Conservation (phyloP, 2,113 vertebrate species). For the Aphelocoma coerulescens region DNA sequence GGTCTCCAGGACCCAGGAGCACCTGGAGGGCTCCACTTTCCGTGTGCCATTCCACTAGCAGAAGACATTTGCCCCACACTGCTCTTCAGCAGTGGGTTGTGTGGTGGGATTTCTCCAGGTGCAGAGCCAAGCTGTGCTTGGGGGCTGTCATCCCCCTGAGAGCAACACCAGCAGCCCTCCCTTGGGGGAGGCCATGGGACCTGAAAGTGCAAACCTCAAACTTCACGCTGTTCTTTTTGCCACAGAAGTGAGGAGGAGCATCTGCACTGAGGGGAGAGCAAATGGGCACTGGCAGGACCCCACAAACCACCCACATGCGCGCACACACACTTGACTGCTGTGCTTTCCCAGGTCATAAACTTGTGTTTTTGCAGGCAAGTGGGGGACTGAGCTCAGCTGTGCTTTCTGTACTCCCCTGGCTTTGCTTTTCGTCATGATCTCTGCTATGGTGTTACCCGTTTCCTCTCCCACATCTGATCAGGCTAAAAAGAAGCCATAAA, state of each 20-base stretch:
- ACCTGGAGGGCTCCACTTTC: neutral
- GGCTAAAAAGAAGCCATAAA: conserved; percentile 21
- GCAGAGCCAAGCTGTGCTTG: neutral
- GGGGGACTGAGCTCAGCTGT: neutral
- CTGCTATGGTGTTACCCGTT: neutral
- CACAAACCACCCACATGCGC: neutral
- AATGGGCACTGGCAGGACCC: neutral
- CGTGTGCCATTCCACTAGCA: accelerated
- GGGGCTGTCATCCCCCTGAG: neutral
- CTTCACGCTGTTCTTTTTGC: neutral
- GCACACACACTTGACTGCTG: neutral
- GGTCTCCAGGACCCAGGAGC: neutral
- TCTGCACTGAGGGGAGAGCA: neutral
- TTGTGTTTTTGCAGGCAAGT: neutral
- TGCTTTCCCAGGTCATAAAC: neutral
- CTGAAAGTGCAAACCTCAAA: neutral
- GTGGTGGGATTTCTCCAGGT: accelerated
- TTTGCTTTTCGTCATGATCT: conserved; percentile 2
- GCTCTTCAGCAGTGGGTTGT: neutral
- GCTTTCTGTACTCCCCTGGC: neutral
- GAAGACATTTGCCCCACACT: accelerated
- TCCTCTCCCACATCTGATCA: neutral
- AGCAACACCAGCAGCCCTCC: neutral
- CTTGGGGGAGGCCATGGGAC: accelerated
- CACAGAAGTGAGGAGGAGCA: neutral